Evolutionary conservation across 2,888 invertebrate species (phyloP).

Genomic region (Cheilosia vulpina): DNA sequence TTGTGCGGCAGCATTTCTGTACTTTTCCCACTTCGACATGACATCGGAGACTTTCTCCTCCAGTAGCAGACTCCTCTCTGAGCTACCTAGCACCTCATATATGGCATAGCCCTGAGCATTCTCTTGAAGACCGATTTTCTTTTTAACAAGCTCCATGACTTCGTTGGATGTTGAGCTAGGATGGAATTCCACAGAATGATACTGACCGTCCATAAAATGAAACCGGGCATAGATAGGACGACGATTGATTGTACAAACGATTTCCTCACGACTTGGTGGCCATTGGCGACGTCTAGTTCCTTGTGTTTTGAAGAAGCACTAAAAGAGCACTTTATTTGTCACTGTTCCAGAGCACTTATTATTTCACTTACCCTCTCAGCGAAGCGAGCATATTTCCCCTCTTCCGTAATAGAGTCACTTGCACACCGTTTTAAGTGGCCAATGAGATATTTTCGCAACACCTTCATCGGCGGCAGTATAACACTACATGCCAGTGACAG

Average conservation of each 20-base stretch:
- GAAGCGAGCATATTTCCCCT: slow-evolving; percentile 96
- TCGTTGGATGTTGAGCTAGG: slow-evolving; percentile 96
- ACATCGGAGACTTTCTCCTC: slow-evolving; percentile 97
- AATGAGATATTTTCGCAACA: slow-evolving; percentile 93
- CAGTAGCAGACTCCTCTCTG: slow-evolving; percentile 92
- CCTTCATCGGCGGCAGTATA: slow-evolving; percentile 93
- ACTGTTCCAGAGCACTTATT: no score
- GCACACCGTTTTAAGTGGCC: slow-evolving; percentile 95
- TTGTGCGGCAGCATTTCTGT: slow-evolving; percentile 89
- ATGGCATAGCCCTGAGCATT: slow-evolving; percentile 90
- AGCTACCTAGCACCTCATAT: slow-evolving; percentile 94
- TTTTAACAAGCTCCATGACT: slow-evolving; percentile 93
- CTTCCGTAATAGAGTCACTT: slow-evolving; percentile 94
- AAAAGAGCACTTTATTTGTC: slow-evolving; percentile 57
- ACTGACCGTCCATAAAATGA: slow-evolving; percentile 96
- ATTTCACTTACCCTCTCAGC: slow-evolving; percentile 89
- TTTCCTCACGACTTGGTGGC: slow-evolving; percentile 96
- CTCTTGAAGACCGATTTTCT: slow-evolving; percentile 90
- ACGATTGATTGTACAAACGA: slow-evolving; percentile 95
- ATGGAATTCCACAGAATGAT: slow-evolving; percentile 97
- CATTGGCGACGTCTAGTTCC: slow-evolving; percentile 92
- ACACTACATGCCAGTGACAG: slow-evolving; percentile 92
- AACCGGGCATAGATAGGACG: slow-evolving; percentile 95
- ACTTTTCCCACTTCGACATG: slow-evolving; percentile 97
- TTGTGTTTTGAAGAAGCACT: slow-evolving; percentile 89